A percentile compares a stretch with the other conserved stretches of the same genome.
Evolutionary conservation across 1,140 invertebrate species (phyloP).

Genomic region (Micrasema longulum): DNA sequence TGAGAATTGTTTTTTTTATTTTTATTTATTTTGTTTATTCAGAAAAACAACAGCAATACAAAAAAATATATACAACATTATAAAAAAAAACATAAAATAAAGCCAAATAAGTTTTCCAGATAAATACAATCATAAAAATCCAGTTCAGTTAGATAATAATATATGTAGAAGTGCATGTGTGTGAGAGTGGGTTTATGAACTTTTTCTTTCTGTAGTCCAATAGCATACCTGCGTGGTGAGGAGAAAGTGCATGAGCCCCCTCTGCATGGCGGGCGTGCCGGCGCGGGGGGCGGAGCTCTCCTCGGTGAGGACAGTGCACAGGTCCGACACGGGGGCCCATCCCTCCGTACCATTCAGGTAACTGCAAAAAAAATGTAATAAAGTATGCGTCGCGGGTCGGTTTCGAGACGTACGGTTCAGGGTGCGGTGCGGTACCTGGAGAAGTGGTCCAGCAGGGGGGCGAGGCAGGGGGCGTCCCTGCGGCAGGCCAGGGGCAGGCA

Average conservation of each 20-base stretch:
- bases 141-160: too few species aligned
- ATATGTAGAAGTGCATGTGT: too few species aligned
- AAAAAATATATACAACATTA: too few species aligned
- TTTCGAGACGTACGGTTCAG: too few species aligned
- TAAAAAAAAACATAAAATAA: too few species aligned
- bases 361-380: slow-evolving; percentile 32
- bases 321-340: slow-evolving; percentile 51
- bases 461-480: slow-evolving; percentile 56
- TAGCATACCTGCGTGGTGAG: slow-evolving; percentile 41
- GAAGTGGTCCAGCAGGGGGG: slow-evolving; percentile 57
- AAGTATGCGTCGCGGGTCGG: too few species aligned
- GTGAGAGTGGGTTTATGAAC: too few species aligned
- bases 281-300: slow-evolving; percentile 24
- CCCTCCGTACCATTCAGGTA: slow-evolving; percentile 51
- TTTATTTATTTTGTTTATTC: too few species aligned
- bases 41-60: too few species aligned
- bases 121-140: too few species aligned
- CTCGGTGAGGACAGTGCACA: slow-evolving; percentile 48
- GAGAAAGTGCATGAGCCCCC: slow-evolving; percentile 49
- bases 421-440: slow-evolving; percentile 23
- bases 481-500: slow-evolving; percentile 58
- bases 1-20: too few species aligned
- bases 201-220: background rate
- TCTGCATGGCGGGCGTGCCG: slow-evolving; percentile 43
- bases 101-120: too few species aligned